These are phyloP conservation scores for Sylvilagus bachmani DNA, from an alignment of 2,113 vertebrate genomes.

Conservation along the genomic window DNA sequence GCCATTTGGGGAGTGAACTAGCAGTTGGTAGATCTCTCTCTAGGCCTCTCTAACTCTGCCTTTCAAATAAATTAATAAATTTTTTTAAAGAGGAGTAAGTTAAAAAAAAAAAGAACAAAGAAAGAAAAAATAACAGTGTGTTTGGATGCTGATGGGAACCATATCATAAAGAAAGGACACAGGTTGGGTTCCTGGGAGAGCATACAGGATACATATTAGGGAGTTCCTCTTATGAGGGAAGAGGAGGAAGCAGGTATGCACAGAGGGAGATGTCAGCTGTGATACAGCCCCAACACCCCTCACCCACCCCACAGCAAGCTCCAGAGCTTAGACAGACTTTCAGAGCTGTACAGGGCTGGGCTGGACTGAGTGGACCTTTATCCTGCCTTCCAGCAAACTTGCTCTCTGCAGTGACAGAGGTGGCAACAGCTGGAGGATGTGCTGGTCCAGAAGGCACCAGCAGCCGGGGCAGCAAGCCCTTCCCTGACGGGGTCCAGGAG, in stretches of 20 bases:
- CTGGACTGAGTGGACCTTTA: neutral
- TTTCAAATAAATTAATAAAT: too few species aligned
- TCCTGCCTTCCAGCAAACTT: conserved; percentile 65
- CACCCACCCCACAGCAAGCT: neutral
- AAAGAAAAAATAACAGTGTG: neutral
- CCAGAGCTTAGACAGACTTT: neutral
- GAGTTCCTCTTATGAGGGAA: neutral
- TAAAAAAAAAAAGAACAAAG: too few species aligned
- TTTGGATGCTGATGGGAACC: neutral
- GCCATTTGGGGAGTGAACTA: too few species aligned
- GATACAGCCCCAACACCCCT: neutral
- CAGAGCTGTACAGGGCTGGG: neutral
- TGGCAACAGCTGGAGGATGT: too few species aligned
- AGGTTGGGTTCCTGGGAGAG: neutral
- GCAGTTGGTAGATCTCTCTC: too few species aligned
- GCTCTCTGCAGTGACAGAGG: neutral
- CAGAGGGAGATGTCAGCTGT: neutral
- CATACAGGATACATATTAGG: neutral
- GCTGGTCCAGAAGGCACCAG: neutral
- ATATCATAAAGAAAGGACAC: neutral
- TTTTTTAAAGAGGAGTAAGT: too few species aligned
- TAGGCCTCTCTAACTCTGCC: too few species aligned
- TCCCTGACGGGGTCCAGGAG: neutral
- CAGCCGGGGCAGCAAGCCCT: neutral
- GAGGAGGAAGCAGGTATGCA: neutral